Percentiles rank a stretch among this genome's conserved stretches.
These are phyloP conservation scores for Colostygia pectinataria DNA, from an alignment of 2,888 invertebrate genomes.

Conservation along the genomic window DNA sequence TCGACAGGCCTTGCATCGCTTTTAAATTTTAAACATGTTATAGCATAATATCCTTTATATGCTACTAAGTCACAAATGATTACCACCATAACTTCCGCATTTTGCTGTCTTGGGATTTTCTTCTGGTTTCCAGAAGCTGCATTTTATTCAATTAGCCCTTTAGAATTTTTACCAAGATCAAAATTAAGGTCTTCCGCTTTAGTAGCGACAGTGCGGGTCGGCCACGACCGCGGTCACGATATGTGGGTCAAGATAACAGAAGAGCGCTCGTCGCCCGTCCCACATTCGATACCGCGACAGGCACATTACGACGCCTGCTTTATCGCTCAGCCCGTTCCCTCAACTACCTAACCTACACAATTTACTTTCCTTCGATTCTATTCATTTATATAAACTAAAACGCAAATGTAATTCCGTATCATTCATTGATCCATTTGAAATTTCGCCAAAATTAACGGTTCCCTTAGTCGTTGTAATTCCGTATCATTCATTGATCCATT, in stretches of 20 bases:
- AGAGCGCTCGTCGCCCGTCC: constrained; percentile 53
- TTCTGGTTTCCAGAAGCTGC: constrained; percentile 1
- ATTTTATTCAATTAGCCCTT: constrained; percentile 12
- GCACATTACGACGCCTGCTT: constrained; percentile 20
- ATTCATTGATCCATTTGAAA: too few species aligned
- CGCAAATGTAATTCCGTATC: too few species aligned
- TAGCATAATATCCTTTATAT: background rate
- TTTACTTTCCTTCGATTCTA: too few species aligned
- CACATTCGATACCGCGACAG: constrained; percentile 47
- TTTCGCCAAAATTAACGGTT: too few species aligned
- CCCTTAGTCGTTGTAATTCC: too few species aligned
- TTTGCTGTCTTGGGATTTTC: background rate
- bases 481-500: too few species aligned
- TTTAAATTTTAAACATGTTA: constrained; percentile 5
- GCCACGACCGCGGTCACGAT: constrained; percentile 62
- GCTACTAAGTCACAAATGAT: background rate
- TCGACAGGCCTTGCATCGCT: constrained; percentile 37
- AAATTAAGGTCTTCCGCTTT: constrained; percentile 62
- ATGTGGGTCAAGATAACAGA: constrained; percentile 74
- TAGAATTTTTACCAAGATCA: constrained; percentile 39
- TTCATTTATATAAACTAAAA: too few species aligned
- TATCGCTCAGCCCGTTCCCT: constrained; percentile 7
- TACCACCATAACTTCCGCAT: background rate
- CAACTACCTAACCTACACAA: constrained; percentile 1
- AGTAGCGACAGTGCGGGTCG: constrained; percentile 40